These are phyloP conservation scores for Colistium nudipinnis DNA, from an alignment of 2,113 vertebrate genomes.

Conservation along the genomic window DNA sequence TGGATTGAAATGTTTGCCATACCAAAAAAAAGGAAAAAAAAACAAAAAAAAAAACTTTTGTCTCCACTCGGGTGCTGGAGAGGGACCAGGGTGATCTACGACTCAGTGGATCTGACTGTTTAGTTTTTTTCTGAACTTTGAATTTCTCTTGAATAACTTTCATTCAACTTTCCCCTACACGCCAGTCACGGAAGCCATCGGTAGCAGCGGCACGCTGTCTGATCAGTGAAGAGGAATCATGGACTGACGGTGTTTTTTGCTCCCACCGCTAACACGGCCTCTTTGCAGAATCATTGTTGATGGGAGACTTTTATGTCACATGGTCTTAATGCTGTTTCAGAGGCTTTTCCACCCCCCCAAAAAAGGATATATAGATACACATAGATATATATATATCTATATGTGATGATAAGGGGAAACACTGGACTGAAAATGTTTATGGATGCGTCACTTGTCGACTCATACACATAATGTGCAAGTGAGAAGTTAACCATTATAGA, in stretches of 20 bases:
- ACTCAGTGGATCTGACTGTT: constrained; percentile 47
- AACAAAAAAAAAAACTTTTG: too few species aligned
- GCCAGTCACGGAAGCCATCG: constrained; percentile 68
- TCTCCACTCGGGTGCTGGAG: constrained; percentile 62
- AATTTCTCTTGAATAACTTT: constrained; percentile 34
- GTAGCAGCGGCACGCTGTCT: constrained; percentile 50
- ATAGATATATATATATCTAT: not conserved
- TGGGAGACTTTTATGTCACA: constrained; percentile 18
- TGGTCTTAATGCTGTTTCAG: constrained; percentile 49
- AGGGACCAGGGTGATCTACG: constrained; percentile 69
- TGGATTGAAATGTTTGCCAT: constrained; percentile 48
- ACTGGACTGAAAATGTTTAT: constrained; percentile 71
- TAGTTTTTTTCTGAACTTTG: constrained; percentile 42
- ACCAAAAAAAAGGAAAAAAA: constrained; percentile 59
- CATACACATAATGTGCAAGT: constrained; percentile 27
- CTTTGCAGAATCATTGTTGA: not conserved
- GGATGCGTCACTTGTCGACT: constrained; percentile 55
- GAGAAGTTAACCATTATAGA: constrained; percentile 34
- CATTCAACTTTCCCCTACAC: constrained; percentile 42
- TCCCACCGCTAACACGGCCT: too few species aligned
- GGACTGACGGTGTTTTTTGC: constrained; percentile 50
- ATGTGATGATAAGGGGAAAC: constrained; percentile 63
- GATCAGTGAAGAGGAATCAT: constrained; percentile 26
- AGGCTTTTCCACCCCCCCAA: constrained; percentile 54
- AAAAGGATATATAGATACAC: constrained; percentile 16